A percentile compares a stretch with the other conserved stretches of the same genome.
Conservation (phyloP, 2,113 vertebrate genomes). For the Urocolius indicus region DNA sequence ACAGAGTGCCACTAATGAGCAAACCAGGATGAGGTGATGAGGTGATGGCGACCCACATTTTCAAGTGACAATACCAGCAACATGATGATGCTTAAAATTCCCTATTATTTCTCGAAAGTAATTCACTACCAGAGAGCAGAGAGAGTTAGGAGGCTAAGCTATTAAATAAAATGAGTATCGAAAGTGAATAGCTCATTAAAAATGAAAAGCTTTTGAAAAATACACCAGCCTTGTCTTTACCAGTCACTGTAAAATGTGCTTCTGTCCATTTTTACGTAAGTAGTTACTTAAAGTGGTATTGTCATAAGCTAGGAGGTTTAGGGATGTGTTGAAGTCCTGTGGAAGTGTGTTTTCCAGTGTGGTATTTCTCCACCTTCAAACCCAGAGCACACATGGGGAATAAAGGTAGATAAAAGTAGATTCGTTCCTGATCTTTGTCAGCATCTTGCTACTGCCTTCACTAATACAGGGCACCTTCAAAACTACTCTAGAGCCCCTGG, state of each 20-base stretch:
- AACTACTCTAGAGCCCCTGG: neutral
- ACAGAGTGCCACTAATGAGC: constrained; percentile 81
- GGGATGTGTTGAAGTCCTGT: neutral
- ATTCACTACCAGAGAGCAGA: constrained; percentile 9
- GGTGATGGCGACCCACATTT: constrained; percentile 54
- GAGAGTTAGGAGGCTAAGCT: constrained; percentile 19
- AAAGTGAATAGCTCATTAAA: constrained; percentile 59
- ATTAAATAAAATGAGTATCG: constrained; percentile 57
- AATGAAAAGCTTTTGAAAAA: constrained; percentile 49
- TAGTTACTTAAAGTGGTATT: neutral
- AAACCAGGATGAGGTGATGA: constrained; percentile 46
- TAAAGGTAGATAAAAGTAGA: neutral
- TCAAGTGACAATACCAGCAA: constrained; percentile 51
- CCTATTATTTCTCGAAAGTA: constrained; percentile 67
- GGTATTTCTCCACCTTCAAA: neutral
- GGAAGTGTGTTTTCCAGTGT: neutral
- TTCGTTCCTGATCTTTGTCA: neutral
- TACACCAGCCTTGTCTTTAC: constrained; percentile 4
- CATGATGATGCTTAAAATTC: constrained; percentile 49
- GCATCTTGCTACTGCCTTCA: neutral
- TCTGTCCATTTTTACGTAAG: neutral
- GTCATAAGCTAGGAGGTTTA: neutral
- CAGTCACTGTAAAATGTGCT: neutral
- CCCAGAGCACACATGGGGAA: neutral
- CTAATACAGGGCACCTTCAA: neutral